Evolutionary conservation across 2,797 vertebrate genomes (phyloP), one percentile per base, ranked within the genome.

Genomic region (Heliangelus exortis): DNA sequence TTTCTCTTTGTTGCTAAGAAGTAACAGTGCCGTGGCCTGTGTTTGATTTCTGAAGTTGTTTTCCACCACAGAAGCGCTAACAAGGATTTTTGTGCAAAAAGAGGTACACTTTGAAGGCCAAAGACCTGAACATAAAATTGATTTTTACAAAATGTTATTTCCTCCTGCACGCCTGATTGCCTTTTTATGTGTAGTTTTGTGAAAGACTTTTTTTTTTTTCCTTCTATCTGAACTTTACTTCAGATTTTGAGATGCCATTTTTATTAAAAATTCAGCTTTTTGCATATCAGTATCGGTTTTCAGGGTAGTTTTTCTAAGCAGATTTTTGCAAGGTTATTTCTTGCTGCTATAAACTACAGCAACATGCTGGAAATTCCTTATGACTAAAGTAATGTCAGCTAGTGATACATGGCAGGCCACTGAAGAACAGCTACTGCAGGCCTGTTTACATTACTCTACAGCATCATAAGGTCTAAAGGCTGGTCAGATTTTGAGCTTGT

Each of bases 351-450:
- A 48, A 79, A 62, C 72, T 68, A 25, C 77, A 94, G 9, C 62
- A 84, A 23, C 36, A 67, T 47, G 34, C 72, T 94, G 58, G 54
- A 89, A 90, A 89, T 95, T 87, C 78, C 34, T 75, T 34, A 12
- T 51, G 39, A 17, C 54, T 87, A 61, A 94, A 79, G 61, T 95
- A 65, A 72, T 72, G 72, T 86, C 90, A 92, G 71, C 29, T 48
- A 45, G 25, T 77, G 89, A 85, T 74, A 43, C 0, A 1, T 63
- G 26, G 58, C 84, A 92, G 88, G 48, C 86, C 19, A 12, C 43
- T 82, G 23, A 71, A 54, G 71, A 90, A 67, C 77, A 84, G 81
- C 65, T 59, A 54, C 68, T 89, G 75, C 19, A 48, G 51, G 39
- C 65, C 67, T 95, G 14, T 86, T 95, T 94, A 50, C 7, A 41